Evolutionary conservation across 2,888 invertebrate genomes (phyloP), one percentile per base, ranked within the genome.

Genomic region (Ochropleura plecta): DNA sequence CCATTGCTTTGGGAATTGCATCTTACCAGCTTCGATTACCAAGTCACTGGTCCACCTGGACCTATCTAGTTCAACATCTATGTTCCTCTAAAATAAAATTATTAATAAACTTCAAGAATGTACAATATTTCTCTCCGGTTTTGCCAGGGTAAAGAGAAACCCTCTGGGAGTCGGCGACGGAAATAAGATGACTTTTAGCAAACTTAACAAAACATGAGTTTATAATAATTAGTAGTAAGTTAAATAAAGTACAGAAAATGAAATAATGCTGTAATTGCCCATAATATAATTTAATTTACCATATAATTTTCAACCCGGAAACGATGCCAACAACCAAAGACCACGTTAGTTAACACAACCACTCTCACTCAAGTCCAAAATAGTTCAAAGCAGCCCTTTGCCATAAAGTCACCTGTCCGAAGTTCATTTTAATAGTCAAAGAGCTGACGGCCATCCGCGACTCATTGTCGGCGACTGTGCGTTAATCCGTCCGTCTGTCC

Each of bases 401-500:
- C 44, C 64, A 65, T 59, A 55, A 78, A 72, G 67, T 76, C 73
- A 86, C 74, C 73, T 84, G 76, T 73, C 76, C 53, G 57, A 70
- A 82, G 53, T 78, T 78, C 63, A 86, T 66, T 75, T 75, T 73
- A 87, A 86, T 87, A 81, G 83, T 83, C 86, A 84, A 85, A 86
- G 83, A 82, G 70, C 78, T 53, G 81, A 70, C 76, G 64, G 66
- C 53, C 46, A 71, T 70, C 71, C 77, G 77, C 77, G 79, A 60
- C 57, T 90, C 89, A 90, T 88, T 90, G 89, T 90, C 88, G 84
- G 87, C 83, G 68, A 59, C 66, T 80, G 86, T 86, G 82, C 87
- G 91, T 91, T 93, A 93, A 92, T 93, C 93, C 91, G 92, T 93
- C 93, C 88, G 91, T 89, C 91, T 88, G 92, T 90, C 90, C 80